Percentiles rank a stretch among this genome's conserved stretches.
phyloP scores from a whole-genome alignment of 2,797 vertebrate genomes.

The Microchirus variegatus region DNA sequence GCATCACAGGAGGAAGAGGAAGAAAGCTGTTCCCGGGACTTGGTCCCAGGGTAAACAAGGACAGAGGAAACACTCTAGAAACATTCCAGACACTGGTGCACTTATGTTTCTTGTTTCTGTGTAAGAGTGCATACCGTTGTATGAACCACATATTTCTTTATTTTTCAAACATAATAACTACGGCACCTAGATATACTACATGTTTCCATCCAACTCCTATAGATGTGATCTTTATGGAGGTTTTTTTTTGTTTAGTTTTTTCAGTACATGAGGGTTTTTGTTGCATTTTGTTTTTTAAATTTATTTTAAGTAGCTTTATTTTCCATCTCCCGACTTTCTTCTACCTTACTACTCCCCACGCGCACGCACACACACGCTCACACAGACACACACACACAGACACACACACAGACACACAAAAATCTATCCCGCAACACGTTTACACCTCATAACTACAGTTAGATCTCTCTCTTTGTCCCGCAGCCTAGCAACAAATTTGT shows the following conservation, averaged over 20 bases:
- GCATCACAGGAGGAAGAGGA: slow-evolving; percentile 56
- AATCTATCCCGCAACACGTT: slow-evolving; percentile 11
- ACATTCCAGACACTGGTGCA: slow-evolving; percentile 12
- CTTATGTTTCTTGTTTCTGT: slow-evolving; percentile 11
- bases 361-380: too few relatives aligned
- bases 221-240: neutral
- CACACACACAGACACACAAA: too few relatives aligned
- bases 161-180: neutral
- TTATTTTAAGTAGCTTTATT: slow-evolving; percentile 30
- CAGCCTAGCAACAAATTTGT: slow-evolving; percentile 70
- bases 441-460: slow-evolving; percentile 43
- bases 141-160: too few relatives aligned
- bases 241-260: slow-evolving; percentile 43
- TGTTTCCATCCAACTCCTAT: neutral
- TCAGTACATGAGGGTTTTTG: slow-evolving; percentile 43
- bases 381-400: too few relatives aligned
- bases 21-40: slow-evolving; percentile 44
- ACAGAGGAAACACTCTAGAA: slow-evolving; percentile 51
- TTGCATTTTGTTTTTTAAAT: slow-evolving; percentile 35
- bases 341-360: slow-evolving; percentile 1
- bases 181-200: slow-evolving; percentile 19
- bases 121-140: neutral
- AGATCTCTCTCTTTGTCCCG: slow-evolving; percentile 64
- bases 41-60: slow-evolving; percentile 35
- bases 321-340: slow-evolving; percentile 14